A percentile compares a stretch with the other conserved stretches of the same genome.
Conservation (phyloP, 2,797 vertebrate genomes). For the Lophius americanus region DNA sequence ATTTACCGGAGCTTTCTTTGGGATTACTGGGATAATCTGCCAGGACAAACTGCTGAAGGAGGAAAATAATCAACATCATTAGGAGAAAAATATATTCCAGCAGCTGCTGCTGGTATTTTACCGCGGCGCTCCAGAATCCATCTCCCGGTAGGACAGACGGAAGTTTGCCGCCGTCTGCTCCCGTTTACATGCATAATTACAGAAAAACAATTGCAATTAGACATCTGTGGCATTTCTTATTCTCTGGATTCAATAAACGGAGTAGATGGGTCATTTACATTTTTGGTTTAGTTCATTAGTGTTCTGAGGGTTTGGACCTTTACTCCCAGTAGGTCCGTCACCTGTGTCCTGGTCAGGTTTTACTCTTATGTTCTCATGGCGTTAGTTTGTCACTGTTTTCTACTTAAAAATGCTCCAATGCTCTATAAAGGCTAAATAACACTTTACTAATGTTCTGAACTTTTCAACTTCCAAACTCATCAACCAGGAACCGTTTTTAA, state of each 20-base stretch:
- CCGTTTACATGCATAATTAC: background rate
- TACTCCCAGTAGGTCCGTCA: background rate
- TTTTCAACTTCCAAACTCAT: too few species aligned
- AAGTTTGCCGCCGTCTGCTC: background rate
- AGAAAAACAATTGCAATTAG: background rate
- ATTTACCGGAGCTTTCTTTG: background rate
- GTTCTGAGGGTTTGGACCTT: too few species aligned
- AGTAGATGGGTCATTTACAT: background rate
- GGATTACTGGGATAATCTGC: conserved; percentile 1
- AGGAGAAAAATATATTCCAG: background rate
- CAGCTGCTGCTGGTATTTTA: background rate
- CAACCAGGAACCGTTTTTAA: too few species aligned
- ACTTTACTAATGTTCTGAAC: too few species aligned
- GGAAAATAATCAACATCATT: background rate
- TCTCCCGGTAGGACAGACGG: background rate
- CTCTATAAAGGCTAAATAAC: too few species aligned
- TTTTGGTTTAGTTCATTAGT: background rate
- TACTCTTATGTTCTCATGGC: too few species aligned
- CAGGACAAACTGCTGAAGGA: background rate
- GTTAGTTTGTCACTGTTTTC: too few species aligned
- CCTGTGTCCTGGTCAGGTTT: background rate
- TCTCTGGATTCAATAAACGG: background rate
- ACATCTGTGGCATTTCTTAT: background rate
- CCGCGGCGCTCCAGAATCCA: background rate
- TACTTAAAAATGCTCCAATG: too few species aligned